A percentile compares a stretch with the other conserved stretches of the same genome.
Conservation (phyloP, 2,113 vertebrate species). For the Morone saxatilis region DNA sequence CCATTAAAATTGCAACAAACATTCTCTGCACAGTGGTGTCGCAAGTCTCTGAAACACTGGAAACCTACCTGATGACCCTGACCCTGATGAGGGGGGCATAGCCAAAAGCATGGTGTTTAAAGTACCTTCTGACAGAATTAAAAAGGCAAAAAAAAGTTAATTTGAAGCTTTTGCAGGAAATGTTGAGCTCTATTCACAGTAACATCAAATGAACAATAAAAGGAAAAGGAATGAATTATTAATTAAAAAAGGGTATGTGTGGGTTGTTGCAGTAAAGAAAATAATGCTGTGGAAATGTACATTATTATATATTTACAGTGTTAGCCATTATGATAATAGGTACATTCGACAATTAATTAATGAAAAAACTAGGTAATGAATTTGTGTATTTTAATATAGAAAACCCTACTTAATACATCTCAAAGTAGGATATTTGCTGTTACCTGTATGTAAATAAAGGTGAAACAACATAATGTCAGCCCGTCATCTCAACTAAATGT, state of each 20-base stretch:
- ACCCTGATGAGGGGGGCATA: background rate
- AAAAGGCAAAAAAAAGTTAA: no score
- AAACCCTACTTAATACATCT: background rate
- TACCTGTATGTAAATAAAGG: conserved; percentile 2
- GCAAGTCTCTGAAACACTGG: no score
- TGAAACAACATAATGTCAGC: background rate
- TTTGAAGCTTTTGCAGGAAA: background rate
- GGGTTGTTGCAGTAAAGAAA: background rate
- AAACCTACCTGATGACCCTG: background rate
- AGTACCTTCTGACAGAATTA: no score
- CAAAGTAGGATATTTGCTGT: background rate
- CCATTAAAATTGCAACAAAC: no score
- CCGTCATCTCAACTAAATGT: conserved; percentile 16
- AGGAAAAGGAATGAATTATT: background rate
- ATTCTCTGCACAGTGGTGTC: background rate
- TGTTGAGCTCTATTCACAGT: background rate
- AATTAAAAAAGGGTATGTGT: background rate
- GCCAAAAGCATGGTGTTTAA: no score
- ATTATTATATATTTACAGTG: background rate
- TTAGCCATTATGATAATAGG: no score
- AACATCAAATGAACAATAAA: background rate
- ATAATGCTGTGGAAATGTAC: background rate
- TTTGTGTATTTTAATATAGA: background rate
- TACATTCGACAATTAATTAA: no score
- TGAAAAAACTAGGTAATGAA: background rate